Evolutionary conservation across 2,888 invertebrate genomes (phyloP).

Genomic region (Gandaritis pyraliata): DNA sequence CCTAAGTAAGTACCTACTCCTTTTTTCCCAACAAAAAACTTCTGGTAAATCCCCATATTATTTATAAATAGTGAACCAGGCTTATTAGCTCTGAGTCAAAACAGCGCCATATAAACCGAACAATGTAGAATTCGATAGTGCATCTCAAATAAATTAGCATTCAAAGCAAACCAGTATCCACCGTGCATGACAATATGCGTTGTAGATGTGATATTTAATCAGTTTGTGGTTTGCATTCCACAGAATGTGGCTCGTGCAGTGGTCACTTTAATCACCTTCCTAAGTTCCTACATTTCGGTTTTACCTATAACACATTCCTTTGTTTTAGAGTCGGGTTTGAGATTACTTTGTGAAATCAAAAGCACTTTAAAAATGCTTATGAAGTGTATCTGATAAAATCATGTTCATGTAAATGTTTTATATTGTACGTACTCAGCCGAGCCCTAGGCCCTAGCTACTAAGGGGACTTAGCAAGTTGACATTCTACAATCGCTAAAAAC

Average conservation of each 20-base stretch:
- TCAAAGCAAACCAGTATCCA: slow-evolving; percentile 4
- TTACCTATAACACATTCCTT: not conserved
- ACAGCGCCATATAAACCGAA: not conserved
- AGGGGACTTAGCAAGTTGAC: too few species aligned
- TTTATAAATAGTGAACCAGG: too few species aligned
- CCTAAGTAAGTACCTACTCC: too few species aligned
- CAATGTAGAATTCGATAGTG: slow-evolving; percentile 13
- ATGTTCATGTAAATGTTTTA: too few species aligned
- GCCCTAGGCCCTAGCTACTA: too few species aligned
- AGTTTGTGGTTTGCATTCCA: slow-evolving; percentile 24
- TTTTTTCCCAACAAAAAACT: not conserved
- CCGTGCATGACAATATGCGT: slow-evolving; percentile 3
- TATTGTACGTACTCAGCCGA: too few species aligned
- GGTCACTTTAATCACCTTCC: slow-evolving; percentile 6
- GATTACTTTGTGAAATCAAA: not conserved
- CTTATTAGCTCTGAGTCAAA: not conserved
- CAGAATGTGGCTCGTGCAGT: slow-evolving; percentile 11
- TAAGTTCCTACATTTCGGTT: not conserved
- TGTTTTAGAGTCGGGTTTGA: not conserved
- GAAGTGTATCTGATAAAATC: too few species aligned
- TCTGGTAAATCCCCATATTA: not conserved
- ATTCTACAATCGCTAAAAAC: too few species aligned
- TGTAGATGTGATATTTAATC: slow-evolving; percentile 5
- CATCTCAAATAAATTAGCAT: slow-evolving; percentile 14
- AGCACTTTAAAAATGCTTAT: too few species aligned